These are phyloP conservation scores for Channallabes apus DNA, from an alignment of 2,797 vertebrate genomes.

Conservation along the genomic window DNA sequence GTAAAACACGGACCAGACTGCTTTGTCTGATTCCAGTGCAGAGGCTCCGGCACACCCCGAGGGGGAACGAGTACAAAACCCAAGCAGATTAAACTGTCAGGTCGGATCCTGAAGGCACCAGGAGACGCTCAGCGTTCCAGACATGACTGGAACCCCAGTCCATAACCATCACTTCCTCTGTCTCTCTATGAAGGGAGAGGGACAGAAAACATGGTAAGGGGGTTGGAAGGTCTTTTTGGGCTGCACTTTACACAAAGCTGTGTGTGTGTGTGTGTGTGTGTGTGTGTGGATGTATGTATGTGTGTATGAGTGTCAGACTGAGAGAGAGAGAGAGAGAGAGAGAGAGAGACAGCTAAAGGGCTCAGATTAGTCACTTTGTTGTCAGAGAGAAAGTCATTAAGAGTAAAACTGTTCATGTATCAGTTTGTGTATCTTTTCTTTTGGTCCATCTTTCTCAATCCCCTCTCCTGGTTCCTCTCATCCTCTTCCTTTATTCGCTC, in stretches of 20 bases:
- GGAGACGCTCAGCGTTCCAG: not conserved
- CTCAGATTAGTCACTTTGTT: conserved; percentile 88
- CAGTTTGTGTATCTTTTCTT: not conserved
- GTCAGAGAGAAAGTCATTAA: conserved; percentile 30
- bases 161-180: not conserved
- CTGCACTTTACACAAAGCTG: not conserved
- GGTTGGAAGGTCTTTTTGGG: not conserved
- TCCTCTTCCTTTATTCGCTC: not conserved
- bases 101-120: not conserved
- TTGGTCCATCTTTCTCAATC: conserved; percentile 48
- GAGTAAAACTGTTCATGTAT: not conserved
- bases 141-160: not conserved
- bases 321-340: conserved; percentile 67
- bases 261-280: not conserved
- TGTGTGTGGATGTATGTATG: not conserved
- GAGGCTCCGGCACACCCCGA: no score
- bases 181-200: not conserved
- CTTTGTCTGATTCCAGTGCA: no score
- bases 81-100: not conserved
- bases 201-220: not conserved
- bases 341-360: conserved; percentile 96
- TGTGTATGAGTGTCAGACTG: conserved; percentile 33
- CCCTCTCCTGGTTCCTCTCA: not conserved
- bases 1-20: no score
- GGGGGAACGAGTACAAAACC: not conserved